phyloP scores from a whole-genome alignment of 1,140 invertebrate genomes.

The Anoplophora glabripennis region DNA sequence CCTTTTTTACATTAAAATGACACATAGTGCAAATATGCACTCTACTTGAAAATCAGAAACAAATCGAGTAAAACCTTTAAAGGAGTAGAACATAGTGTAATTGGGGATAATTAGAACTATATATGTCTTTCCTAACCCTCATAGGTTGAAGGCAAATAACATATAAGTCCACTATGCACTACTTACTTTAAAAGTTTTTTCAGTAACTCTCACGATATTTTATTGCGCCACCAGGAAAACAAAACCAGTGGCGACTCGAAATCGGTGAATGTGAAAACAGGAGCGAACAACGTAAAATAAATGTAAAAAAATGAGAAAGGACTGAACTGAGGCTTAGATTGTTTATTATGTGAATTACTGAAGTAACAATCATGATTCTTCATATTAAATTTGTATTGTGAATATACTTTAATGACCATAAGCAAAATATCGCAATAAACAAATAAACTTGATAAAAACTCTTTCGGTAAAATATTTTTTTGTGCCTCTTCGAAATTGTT shows the following conservation, averaged over 20 bases:
- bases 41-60: constrained; percentile 14
- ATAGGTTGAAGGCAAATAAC: constrained; percentile 43
- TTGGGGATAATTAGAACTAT: constrained; percentile 12
- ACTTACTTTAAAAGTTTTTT: constrained; percentile 36
- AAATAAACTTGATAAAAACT: background rate
- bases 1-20: constrained; percentile 17
- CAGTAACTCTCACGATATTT: constrained; percentile 59
- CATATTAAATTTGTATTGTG: background rate
- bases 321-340: constrained; percentile 15
- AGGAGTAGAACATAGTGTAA: constrained; percentile 16
- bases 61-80: constrained; percentile 17
- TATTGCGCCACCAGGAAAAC: constrained; percentile 66
- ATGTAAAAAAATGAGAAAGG: constrained; percentile 47
- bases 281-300: constrained; percentile 49
- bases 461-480: constrained; percentile 1
- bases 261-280: constrained; percentile 51
- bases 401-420: background rate
- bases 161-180: constrained; percentile 35
- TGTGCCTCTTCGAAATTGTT: no score
- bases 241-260: constrained; percentile 57
- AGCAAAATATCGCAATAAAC: background rate
- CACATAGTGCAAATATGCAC: constrained; percentile 3
- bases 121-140: constrained; percentile 38
- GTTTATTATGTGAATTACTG: background rate
- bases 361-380: constrained; percentile 3